Evolutionary conservation across 2,113 vertebrate genomes (phyloP), one percentile per base, ranked within the genome.

Genomic region (Megaleporinus macrocephalus): DNA sequence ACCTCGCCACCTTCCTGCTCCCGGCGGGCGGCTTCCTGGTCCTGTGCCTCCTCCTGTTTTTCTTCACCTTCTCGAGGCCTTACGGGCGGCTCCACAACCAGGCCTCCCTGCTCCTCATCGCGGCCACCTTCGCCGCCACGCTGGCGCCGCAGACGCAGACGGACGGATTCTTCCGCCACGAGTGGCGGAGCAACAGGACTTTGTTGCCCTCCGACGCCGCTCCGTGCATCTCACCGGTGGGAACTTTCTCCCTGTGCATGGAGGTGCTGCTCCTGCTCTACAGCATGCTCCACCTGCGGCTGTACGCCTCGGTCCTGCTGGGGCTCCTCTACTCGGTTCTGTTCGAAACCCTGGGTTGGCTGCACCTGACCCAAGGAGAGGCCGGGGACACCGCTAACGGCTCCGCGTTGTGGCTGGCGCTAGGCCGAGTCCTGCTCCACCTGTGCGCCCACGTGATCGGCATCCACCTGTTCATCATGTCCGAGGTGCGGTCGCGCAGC

Each of bases 381-480:
- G 88, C 0, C 73, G 85, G 79, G 79, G 74, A 82, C 1, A 71
- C 66, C 36, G 87, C 81, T 55, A 88, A 18, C 65, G 85, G 0
- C 68, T 79, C n/a, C 0, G 87, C 94, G 24, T 90, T 88, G 83
- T 98, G 96, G 98, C 95, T 98, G 68, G 93, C 93, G 73, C 90
- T 97, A 2, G 95, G 95, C 82, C 96, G 96, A 88, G 95, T 96
- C 57, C 90, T 99, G 70, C 95, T 99, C 41, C 98, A 99, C 77
- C 47, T 98, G 74, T 99, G 97, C 47, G 94, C 98, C 63, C 98
- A 99, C 0, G 96, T 96, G 75, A 96, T 98, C 0, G 98, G 98
- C 26, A 94, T 98, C 76, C 98, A 99, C 79, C 91, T 99, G 75
- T 99, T 99, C 89, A 95, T 98, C 91, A 98, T 99, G 96, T 98